Evolutionary conservation across 2,888 invertebrate species (phyloP).

Genomic region (Congeria kusceri): DNA sequence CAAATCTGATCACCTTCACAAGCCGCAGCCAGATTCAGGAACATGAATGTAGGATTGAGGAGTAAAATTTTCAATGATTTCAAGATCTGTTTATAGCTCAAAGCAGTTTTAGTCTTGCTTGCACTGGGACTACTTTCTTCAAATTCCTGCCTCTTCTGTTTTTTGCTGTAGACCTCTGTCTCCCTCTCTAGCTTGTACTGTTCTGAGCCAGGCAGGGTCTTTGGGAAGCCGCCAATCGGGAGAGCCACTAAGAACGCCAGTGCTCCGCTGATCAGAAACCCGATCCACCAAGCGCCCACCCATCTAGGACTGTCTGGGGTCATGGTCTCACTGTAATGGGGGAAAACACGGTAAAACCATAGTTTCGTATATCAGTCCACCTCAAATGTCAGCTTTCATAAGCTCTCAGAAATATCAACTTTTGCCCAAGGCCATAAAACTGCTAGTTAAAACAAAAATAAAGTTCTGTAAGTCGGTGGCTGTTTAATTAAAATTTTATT

Average conservation of each 20-base stretch:
- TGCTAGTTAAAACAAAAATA: too few relatives aligned
- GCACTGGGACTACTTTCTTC: slow-evolving; percentile 11
- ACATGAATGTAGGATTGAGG: slow-evolving; percentile 83
- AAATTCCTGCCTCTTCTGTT: slow-evolving; percentile 33
- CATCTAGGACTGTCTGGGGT: slow-evolving; percentile 87
- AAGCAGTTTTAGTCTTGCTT: slow-evolving; percentile 18
- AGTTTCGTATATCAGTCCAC: too few relatives aligned
- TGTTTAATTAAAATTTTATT: too few relatives aligned
- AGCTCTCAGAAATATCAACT: too few relatives aligned
- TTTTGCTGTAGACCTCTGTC: slow-evolving; percentile 76
- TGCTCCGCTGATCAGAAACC: slow-evolving; percentile 92
- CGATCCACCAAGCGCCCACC: slow-evolving; percentile 99
- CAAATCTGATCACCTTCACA: slow-evolving; percentile 88
- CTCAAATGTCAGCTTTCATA: too few relatives aligned
- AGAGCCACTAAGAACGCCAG: slow-evolving; percentile 93
- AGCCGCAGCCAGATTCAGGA: slow-evolving; percentile 84
- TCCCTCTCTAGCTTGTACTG: slow-evolving; percentile 77
- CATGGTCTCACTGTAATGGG: slow-evolving; percentile 66
- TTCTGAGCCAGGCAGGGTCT: slow-evolving; percentile 79
- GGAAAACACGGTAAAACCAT: too few relatives aligned
- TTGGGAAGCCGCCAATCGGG: slow-evolving; percentile 91
- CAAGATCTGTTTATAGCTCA: slow-evolving; percentile 73
- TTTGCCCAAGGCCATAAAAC: too few relatives aligned
- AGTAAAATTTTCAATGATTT: slow-evolving; percentile 78
- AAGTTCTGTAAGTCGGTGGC: too few relatives aligned